Percentiles rank a stretch among this genome's conserved stretches.
Evolutionary conservation across 2,113 vertebrate genomes (phyloP).

Genomic region (Limanda limanda): DNA sequence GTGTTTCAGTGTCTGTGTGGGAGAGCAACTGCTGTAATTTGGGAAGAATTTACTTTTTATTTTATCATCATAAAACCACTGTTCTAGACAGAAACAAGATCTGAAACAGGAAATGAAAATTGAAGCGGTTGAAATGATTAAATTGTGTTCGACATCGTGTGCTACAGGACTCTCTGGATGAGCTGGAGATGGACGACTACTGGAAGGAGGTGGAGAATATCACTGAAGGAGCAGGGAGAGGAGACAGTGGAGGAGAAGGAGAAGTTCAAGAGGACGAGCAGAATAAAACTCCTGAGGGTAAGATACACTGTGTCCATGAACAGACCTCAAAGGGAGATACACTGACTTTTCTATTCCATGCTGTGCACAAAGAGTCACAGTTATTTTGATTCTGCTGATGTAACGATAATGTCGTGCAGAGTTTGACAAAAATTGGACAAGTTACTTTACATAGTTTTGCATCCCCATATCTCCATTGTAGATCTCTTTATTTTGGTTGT

Average conservation of each 20-base stretch:
- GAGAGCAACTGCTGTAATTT: background rate
- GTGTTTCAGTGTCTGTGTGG: background rate
- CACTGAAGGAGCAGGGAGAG: conserved; percentile 79
- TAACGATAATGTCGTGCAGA: too few species aligned
- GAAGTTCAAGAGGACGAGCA: conserved; percentile 86
- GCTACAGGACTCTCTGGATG: conserved; percentile 93
- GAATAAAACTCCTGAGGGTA: conserved; percentile 94
- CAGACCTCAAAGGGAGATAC: background rate
- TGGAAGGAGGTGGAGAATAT: conserved; percentile 96
- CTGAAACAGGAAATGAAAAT: background rate
- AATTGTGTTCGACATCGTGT: background rate
- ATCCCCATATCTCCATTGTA: background rate
- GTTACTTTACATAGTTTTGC: background rate
- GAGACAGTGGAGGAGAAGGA: conserved; percentile 81
- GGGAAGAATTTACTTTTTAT: background rate
- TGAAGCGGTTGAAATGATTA: background rate
- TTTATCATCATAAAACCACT: background rate
- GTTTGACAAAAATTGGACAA: too few species aligned
- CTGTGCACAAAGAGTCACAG: too few species aligned
- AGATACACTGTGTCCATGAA: conserved; percentile 12
- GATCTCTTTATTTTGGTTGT: background rate
- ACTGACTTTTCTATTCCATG: background rate
- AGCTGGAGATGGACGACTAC: conserved; percentile 91
- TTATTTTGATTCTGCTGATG: background rate
- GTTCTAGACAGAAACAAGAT: background rate